These are phyloP conservation scores for Aradus depressus DNA, from an alignment of 2,888 invertebrate species.

Conservation along the genomic window DNA sequence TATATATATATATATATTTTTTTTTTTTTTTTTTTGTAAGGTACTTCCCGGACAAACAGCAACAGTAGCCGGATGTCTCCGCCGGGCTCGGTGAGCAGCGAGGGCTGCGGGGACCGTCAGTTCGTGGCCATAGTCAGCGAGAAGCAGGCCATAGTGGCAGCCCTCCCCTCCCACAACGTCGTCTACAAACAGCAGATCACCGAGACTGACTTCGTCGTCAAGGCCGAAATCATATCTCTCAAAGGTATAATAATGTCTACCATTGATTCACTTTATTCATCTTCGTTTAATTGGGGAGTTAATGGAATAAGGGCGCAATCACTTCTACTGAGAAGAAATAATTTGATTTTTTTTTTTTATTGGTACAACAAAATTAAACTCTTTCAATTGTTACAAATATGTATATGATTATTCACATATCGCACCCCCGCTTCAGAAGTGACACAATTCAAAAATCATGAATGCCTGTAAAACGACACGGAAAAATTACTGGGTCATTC, in stretches of 20 bases:
- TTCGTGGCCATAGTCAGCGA: conserved; percentile 89
- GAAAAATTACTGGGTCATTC: too few species aligned
- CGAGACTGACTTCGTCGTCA: conserved; percentile 85
- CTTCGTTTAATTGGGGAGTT: too few species aligned
- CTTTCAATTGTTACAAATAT: too few species aligned
- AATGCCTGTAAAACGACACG: too few species aligned
- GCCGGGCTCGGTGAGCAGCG: conserved; percentile 41
- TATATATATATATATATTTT: neutral
- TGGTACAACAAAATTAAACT: too few species aligned
- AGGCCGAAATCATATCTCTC: conserved; percentile 83
- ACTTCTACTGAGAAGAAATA: too few species aligned
- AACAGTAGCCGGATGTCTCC: conserved; percentile 66
- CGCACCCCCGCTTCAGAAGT: too few species aligned
- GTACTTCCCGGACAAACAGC: conserved; percentile 52
- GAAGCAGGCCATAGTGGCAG: conserved; percentile 87
- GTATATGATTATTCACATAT: too few species aligned
- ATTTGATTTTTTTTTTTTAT: too few species aligned
- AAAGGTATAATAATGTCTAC: conserved; percentile 59
- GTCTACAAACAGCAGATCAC: conserved; percentile 86
- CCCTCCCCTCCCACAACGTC: conserved; percentile 89
- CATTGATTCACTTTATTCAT: too few species aligned
- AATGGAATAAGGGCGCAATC: too few species aligned
- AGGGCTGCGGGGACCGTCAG: conserved; percentile 58
- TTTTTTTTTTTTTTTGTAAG: conserved; percentile 33
- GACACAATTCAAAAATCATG: too few species aligned